Evolutionary conservation across 2,888 invertebrate genomes (phyloP), one percentile per base, ranked within the genome.

Genomic region (Pasiphila rectangulata): DNA sequence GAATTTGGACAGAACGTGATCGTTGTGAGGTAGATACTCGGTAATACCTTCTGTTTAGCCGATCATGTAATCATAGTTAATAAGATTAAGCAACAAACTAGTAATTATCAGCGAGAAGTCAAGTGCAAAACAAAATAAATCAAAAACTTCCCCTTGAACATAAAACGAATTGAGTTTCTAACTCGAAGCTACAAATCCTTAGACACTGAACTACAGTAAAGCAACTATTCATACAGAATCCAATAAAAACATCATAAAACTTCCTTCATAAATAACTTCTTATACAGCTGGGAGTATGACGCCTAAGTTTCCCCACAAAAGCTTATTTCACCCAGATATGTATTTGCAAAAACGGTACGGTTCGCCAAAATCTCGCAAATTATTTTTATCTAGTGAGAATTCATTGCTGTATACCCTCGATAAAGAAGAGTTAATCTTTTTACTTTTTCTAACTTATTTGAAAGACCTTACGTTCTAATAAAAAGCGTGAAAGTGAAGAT

Each of bases 391-490:
- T n/a, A 40, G 46, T 23, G 35, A 30, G 35, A 56, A 59, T 57
- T 59, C 56, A 67, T 61, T 51, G 44, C 43, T 43, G 51, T n/a
- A n/a, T 58, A 51, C 56, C 54, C 56, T 56, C 55, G 50, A 62
- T 68, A 64, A 64, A 68, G 57, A 52, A 57, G 59, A 56, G 51
- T 40, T 43, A 57, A 64, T 66, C 67, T 56, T 59, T 61, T 59
- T 62, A 64, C 62, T 54, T 59, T 51, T 54, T 46, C 41, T 48
- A 39, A 30, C 3, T 6, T 2, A 21, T n/a, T n/a, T n/a, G n/a
- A n/a, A n/a, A n/a, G n/a, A n/a, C n/a, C n/a, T n/a, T n/a, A n/a
- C n/a, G n/a, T n/a, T n/a, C n/a, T n/a, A n/a, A n/a, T n/a, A n/a
- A n/a, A n/a, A n/a, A n/a, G n/a, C n/a, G n/a, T n/a, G n/a, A n/a